Evolutionary conservation across 1,140 invertebrate species (phyloP).

Genomic region (Drepana arcuata): DNA sequence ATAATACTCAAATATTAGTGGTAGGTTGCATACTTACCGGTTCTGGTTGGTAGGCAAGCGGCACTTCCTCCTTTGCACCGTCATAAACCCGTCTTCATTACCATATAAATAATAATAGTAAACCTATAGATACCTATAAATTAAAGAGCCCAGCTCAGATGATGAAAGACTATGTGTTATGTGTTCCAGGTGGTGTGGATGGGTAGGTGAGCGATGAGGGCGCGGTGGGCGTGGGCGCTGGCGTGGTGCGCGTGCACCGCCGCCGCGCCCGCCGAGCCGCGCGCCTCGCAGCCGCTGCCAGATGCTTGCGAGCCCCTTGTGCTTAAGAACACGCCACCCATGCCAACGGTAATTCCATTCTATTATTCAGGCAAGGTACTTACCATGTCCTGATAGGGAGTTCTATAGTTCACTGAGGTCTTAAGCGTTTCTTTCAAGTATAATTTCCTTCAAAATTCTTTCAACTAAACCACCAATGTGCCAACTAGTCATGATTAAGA

Average conservation of each 20-base stretch:
- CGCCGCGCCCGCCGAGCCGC: constrained; percentile 37
- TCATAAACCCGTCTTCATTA: neutral
- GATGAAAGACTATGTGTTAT: neutral
- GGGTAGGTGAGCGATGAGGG: constrained; percentile 47
- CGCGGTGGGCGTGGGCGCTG: constrained; percentile 49
- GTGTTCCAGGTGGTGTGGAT: constrained; percentile 3
- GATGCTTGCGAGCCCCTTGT: constrained; percentile 35
- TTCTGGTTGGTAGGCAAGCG: neutral
- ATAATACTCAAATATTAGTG: too few relatives aligned
- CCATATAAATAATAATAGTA: neutral
- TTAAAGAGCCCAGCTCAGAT: neutral
- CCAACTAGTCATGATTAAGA: too few relatives aligned
- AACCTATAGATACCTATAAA: neutral
- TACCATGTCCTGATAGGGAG: too few relatives aligned
- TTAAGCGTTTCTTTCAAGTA: neutral
- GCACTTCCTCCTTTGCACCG: neutral
- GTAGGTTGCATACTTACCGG: too few relatives aligned
- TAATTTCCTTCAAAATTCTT: neutral
- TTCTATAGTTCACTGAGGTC: too few relatives aligned
- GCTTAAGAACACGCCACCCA: constrained; percentile 33
- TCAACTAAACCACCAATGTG: too few relatives aligned
- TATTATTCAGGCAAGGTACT: too few relatives aligned
- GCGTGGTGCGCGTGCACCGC: constrained; percentile 38
- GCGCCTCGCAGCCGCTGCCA: constrained; percentile 17
- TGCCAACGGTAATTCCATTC: constrained; percentile 27